Conservation (phyloP, 2,797 vertebrate species). For the Fratercula arctica region DNA sequence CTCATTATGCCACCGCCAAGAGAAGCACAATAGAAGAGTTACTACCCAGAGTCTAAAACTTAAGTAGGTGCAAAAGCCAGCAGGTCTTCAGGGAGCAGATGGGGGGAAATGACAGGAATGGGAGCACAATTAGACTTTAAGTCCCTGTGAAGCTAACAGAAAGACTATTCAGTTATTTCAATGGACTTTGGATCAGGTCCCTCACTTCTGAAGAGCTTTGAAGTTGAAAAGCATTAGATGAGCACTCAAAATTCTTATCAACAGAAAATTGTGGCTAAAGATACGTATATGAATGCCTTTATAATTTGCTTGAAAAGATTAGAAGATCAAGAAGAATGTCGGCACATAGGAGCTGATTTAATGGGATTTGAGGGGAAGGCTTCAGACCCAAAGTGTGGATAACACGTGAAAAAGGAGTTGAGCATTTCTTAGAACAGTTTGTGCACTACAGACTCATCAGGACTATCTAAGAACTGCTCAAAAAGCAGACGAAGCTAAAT, state of each 20-base stretch:
- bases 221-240: conserved; percentile 27
- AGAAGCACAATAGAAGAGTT: background rate
- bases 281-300: background rate
- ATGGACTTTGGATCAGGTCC: background rate
- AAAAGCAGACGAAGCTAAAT: background rate
- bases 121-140: background rate
- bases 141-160: background rate
- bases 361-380: conserved; percentile 5
- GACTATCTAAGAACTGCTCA: background rate
- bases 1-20: background rate
- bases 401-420: background rate
- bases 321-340: conserved; percentile 21
- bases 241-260: conserved; percentile 16
- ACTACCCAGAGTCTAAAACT: background rate
- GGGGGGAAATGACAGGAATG: background rate
- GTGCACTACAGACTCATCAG: background rate
- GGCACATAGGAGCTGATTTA: background rate
- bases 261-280: conserved; percentile 14
- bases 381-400: background rate
- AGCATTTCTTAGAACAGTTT: background rate
- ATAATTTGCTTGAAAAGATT: conserved; percentile 38
- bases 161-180: conserved; percentile 15
- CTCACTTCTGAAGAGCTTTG: conserved; percentile 44
- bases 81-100: background rate
- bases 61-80: background rate